Percentiles rank a stretch among this genome's conserved stretches.
These are phyloP conservation scores for Vulpes ferrilata DNA, from an alignment of 2,113 vertebrate species.

Conservation along the genomic window DNA sequence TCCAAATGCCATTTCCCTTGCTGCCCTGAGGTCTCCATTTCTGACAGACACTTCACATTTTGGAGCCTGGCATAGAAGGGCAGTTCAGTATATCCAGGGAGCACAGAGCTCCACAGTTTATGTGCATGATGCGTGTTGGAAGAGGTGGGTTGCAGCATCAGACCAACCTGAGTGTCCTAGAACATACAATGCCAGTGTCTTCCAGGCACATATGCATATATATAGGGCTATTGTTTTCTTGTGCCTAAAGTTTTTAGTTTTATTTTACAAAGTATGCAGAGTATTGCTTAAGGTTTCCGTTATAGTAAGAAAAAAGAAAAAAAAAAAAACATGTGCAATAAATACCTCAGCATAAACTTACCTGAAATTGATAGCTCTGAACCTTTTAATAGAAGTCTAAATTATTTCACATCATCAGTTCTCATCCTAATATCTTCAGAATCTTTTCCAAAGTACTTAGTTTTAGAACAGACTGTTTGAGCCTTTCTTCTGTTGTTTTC, in stretches of 20 bases:
- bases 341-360: constrained; percentile 56
- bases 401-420: background rate
- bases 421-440: background rate
- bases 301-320: background rate
- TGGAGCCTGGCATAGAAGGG: background rate
- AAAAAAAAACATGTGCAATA: background rate
- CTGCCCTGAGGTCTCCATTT: background rate
- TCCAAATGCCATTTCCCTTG: background rate
- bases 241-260: constrained; percentile 6
- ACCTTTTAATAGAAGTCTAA: constrained; percentile 28
- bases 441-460: background rate
- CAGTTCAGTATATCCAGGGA: background rate
- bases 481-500: background rate
- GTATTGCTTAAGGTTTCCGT: background rate
- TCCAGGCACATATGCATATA: background rate
- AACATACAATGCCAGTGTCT: background rate
- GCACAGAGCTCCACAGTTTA: background rate
- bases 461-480: background rate
- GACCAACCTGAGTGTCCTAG: background rate
- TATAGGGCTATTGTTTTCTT: background rate
- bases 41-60: background rate
- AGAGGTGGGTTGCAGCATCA: background rate
- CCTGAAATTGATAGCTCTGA: background rate
- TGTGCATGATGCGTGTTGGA: background rate
- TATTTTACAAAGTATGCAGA: constrained; percentile 29